A percentile compares a stretch with the other conserved stretches of the same genome.
Conservation (phyloP, 2,113 vertebrate species). For the Amblyopsis rosae region DNA sequence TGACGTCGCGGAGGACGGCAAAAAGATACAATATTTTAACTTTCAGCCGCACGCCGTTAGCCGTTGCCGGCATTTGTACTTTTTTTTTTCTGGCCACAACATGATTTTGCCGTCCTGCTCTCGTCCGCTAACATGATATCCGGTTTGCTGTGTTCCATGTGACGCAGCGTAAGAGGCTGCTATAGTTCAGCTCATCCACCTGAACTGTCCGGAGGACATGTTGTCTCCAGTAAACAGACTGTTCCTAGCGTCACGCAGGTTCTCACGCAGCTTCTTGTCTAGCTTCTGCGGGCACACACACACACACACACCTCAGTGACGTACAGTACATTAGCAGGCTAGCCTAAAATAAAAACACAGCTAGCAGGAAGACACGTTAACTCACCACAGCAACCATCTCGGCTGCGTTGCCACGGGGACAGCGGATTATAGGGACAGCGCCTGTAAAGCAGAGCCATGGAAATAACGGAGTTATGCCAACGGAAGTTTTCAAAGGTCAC, state of each 20-base stretch:
- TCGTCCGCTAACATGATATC: no score
- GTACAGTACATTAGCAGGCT: neutral
- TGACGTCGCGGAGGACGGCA: no score
- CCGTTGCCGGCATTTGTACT: no score
- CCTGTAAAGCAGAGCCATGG: constrained; percentile 69
- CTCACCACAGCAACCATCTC: constrained; percentile 99
- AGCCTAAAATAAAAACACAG: neutral
- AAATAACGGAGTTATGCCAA: no score
- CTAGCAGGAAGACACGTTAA: constrained; percentile 13
- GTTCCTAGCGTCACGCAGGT: constrained; percentile 96
- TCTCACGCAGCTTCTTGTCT: constrained; percentile 97
- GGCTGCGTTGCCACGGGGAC: constrained; percentile 95
- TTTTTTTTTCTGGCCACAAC: no score
- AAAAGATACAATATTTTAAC: no score
- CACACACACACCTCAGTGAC: neutral
- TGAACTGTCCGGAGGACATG: constrained; percentile 93
- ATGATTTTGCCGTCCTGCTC: no score
- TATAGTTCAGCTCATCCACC: constrained; percentile 67
- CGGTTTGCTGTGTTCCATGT: no score
- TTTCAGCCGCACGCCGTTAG: no score
- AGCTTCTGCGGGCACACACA: constrained; percentile 82
- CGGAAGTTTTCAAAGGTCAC: no score
- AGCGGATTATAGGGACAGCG: constrained; percentile 96
- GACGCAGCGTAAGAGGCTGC: no score
- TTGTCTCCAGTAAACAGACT: constrained; percentile 96